Evolutionary conservation across 2,888 invertebrate species (phyloP).

Genomic region (Spisula subtruncata): DNA sequence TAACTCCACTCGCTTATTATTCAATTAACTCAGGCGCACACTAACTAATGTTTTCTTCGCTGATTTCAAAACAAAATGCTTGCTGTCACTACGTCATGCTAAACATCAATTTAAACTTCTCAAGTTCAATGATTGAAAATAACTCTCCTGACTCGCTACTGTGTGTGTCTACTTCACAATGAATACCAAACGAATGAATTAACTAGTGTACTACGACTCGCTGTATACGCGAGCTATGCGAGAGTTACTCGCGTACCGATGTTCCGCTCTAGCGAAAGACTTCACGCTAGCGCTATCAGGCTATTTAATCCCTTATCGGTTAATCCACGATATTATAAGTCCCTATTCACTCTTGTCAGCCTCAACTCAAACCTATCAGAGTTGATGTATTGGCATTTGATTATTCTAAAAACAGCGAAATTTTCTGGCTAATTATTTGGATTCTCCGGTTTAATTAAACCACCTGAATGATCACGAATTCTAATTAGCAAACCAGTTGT

Average conservation of each 20-base stretch:
- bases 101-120: constrained; percentile 10
- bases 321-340: constrained; percentile 8
- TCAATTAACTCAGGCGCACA: not conserved
- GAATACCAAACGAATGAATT: not conserved
- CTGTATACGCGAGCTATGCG: constrained; percentile 15
- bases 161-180: constrained; percentile 3
- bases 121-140: not conserved
- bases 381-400: constrained; percentile 27
- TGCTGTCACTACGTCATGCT: not conserved
- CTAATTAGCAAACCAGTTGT: constrained; percentile 48
- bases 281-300: not conserved
- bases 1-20: not conserved
- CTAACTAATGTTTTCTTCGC: not conserved
- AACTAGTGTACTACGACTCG: not conserved
- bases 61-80: not conserved
- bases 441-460: constrained; percentile 50
- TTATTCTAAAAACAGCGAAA: constrained; percentile 12
- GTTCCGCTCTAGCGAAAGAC: constrained; percentile 16
- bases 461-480: constrained; percentile 58
- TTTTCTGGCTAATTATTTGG: constrained; percentile 37
- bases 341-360: constrained; percentile 9
- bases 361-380: not conserved
- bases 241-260: not conserved
- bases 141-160: not conserved
- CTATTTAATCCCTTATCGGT: constrained; percentile 24